These are phyloP conservation scores for Ptychodera flava DNA, from an alignment of 35 echinoderm and acorn worm genomes.

Conservation along the genomic window DNA sequence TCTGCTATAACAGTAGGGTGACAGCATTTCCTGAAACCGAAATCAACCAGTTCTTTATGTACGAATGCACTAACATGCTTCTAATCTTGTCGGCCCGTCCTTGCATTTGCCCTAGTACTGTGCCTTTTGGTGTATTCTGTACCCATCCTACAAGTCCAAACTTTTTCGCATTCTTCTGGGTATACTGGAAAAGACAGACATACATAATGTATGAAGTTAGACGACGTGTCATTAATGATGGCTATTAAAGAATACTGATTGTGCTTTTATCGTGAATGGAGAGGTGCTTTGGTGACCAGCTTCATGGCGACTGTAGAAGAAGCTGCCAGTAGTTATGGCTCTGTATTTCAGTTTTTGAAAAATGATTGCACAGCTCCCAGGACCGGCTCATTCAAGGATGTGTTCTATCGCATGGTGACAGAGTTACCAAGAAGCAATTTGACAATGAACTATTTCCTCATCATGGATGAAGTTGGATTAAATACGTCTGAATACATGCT, in stretches of 20 bases:
- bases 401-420: too few relatives aligned
- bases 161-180: conserved; percentile 53
- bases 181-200: conserved; percentile 42
- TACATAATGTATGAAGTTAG: not conserved
- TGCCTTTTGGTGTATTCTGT: conserved; percentile 60
- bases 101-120: conserved; percentile 79
- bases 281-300: not conserved
- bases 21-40: too few relatives aligned
- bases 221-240: not conserved
- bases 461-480: too few relatives aligned
- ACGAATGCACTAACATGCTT: conserved; percentile 62
- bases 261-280: not conserved
- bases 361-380: too few relatives aligned
- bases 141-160: conserved; percentile 81
- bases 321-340: not conserved
- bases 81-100: conserved; percentile 57
- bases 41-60: too few relatives aligned
- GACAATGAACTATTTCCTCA: too few relatives aligned
- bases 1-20: too few relatives aligned
- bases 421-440: too few relatives aligned
- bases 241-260: not conserved
- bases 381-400: too few relatives aligned
- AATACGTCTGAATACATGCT: too few relatives aligned
- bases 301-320: not conserved
- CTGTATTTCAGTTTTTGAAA: not conserved